Evolutionary conservation across 23 tunicate genomes (phyloP), one percentile per base, ranked within the genome.

Genomic region (Phallusia fumigata): DNA sequence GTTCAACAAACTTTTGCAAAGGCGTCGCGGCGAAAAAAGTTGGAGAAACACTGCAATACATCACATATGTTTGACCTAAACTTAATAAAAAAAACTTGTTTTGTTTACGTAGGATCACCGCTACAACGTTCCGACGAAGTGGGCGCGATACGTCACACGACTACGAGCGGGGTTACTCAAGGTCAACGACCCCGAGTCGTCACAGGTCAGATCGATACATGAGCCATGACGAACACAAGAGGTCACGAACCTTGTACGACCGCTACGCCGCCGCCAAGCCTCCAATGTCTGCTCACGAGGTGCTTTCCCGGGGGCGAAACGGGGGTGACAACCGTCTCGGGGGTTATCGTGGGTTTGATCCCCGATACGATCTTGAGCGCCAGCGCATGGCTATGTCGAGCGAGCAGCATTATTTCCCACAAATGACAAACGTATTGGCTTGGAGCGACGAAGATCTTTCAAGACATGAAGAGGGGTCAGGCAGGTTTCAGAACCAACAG

Each of bases 381-480:
- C 40, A 83, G 28, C 31, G 65, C n/a, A 22, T 24, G 64, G 22
- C 83, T 0, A 65, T 47, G 28, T 28, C 90, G 0, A 11, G 33
- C 50, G 74, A 75, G 15, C 79, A 83, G 50, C 74, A 52, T 18
- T 86, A 86, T 35, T 86, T 86, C 80, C 84, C 90, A 6, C 84
- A 86, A 79, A 80, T 86, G 45, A 64, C 82, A 11, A 74, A 76
- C 80, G 53, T 19, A 75, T 79, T 28, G 90, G 52, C 45, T 28
- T 79, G 40, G n/a, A 51, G 52, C 21, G 47, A 34, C 33, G 36
- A 65, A 16, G 52, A 65, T 50, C 6, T 26, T 2, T 22, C 40
- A 53, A 34, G 32, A 30, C 31, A 3, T 18, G 47, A 79, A 65
- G 31, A 15, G 30, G 69, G 69, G 28, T 6, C 69, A 1, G 28